Conservation (phyloP, 2,113 vertebrate species). For the Semnornis frantzii region DNA sequence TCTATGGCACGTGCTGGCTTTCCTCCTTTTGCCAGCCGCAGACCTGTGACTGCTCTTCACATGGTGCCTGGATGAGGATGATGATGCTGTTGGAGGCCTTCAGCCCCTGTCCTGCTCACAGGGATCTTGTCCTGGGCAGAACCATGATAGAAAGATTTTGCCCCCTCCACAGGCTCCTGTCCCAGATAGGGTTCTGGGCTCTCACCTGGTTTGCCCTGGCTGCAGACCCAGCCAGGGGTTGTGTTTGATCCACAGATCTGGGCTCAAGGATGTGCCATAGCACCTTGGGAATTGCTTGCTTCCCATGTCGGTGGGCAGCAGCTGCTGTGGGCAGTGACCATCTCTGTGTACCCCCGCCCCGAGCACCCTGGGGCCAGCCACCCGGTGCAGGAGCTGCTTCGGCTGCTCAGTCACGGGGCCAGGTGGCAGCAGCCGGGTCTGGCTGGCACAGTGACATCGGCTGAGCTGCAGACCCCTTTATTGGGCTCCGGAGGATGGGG, state of each 20-base stretch:
- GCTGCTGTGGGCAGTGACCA: accelerated
- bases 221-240: neutral
- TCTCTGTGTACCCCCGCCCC: neutral
- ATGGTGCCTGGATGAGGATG: neutral
- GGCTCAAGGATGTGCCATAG: neutral
- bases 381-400: neutral
- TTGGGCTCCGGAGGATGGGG: accelerated
- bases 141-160: neutral
- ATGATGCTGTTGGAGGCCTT: neutral
- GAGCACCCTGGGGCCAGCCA: accelerated
- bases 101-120: neutral
- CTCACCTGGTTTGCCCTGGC: neutral
- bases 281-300: accelerated
- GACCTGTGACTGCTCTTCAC: neutral
- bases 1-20: too few relatives aligned
- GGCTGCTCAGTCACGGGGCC: too few relatives aligned
- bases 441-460: accelerated
- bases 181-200: neutral
- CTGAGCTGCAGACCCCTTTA: neutral
- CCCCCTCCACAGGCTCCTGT: accelerated
- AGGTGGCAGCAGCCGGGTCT: neutral
- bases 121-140: neutral
- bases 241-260: neutral
- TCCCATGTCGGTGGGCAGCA: accelerated
- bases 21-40: neutral